These are phyloP conservation scores for Pammene fasciana DNA, from an alignment of 2,888 invertebrate genomes.

Conservation along the genomic window DNA sequence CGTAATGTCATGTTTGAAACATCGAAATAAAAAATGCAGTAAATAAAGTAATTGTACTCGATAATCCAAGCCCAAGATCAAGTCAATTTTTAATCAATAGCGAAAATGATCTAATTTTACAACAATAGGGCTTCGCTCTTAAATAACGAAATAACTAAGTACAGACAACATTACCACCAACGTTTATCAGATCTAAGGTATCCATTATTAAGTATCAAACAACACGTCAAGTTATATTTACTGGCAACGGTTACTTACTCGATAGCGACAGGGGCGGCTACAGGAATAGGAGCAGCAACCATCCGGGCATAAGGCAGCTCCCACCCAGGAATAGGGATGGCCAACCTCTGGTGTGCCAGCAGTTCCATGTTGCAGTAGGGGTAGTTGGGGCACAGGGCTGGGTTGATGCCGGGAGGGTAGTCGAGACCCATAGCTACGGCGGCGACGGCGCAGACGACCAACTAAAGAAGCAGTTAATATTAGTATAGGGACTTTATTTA, in stretches of 20 bases:
- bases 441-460: conserved; percentile 6
- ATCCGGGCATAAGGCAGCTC: conserved; percentile 3
- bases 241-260: not conserved
- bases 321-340: conserved; percentile 8
- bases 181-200: no score
- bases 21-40: no score
- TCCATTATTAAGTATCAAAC: no score
- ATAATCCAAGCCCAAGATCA: no score
- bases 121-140: no score
- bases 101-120: no score
- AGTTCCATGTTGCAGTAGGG: conserved; percentile 20
- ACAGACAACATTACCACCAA: not conserved
- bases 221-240: no score
- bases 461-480: not conserved
- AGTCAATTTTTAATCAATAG: no score
- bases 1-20: no score
- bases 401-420: conserved; percentile 19
- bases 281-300: not conserved
- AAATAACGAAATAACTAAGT: no score
- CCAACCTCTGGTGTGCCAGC: not conserved
- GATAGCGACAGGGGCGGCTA: not conserved
- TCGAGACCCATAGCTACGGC: not conserved
- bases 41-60: no score
- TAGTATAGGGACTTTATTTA: no score
- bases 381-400: conserved; percentile 23